Evolutionary conservation across 2,888 invertebrate genomes (phyloP).

Genomic region (Trichogramma dendrolimi): DNA sequence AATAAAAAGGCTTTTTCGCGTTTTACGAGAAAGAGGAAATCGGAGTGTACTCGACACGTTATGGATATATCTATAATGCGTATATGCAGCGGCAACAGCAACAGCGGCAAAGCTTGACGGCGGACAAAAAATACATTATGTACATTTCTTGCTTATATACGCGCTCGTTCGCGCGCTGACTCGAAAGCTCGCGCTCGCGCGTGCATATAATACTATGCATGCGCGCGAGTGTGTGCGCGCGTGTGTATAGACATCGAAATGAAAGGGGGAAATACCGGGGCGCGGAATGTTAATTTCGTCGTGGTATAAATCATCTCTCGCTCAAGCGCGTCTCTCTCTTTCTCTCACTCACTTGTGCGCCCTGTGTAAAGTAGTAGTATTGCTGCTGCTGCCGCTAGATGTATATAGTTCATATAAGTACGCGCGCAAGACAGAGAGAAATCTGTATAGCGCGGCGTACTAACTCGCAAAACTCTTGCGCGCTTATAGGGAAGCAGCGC

Average conservation of each 20-base stretch:
- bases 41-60: too few relatives aligned
- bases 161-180: conserved; percentile 11
- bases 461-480: background rate
- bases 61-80: too few relatives aligned
- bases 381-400: background rate
- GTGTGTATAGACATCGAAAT: conserved; percentile 32
- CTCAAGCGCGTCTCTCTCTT: conserved; percentile 6
- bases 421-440: background rate
- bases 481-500: background rate
- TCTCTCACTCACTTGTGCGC: conserved; percentile 9
- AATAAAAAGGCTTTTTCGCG: background rate
- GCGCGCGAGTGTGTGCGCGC: background rate
- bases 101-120: conserved; percentile 15
- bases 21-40: too few relatives aligned
- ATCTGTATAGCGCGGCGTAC: too few relatives aligned
- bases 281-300: conserved; percentile 42
- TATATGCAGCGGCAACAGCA: too few relatives aligned
- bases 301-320: conserved; percentile 37
- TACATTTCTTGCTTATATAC: too few relatives aligned
- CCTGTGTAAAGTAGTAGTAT: conserved; percentile 8
- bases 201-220: background rate
- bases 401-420: conserved; percentile 6
- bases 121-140: conserved; percentile 27
- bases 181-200: conserved; percentile 8
- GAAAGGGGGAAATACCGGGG: conserved; percentile 36